Percentiles rank a stretch among this genome's conserved stretches.
These are phyloP conservation scores for Gambusia yucatana DNA, from an alignment of 2,797 vertebrate species.

Conservation along the genomic window DNA sequence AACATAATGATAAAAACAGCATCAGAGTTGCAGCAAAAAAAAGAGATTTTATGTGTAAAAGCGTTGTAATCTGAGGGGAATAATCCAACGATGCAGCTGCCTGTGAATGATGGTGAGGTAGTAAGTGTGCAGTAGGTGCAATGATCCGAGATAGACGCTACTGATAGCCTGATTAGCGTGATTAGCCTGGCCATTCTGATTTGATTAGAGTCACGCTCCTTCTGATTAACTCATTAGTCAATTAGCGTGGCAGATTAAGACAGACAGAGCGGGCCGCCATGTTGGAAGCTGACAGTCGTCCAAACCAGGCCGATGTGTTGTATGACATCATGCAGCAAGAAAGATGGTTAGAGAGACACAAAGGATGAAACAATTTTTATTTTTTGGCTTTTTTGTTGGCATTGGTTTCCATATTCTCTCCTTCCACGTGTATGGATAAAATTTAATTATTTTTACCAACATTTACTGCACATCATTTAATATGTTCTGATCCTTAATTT, in stretches of 20 bases:
- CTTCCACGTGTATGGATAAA: background rate
- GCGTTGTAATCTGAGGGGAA: constrained; percentile 7
- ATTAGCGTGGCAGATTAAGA: constrained; percentile 45
- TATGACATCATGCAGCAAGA: background rate
- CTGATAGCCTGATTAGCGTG: constrained; percentile 51
- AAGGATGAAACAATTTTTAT: background rate
- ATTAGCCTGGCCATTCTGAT: constrained; percentile 52
- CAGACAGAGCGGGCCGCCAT: constrained; percentile 13
- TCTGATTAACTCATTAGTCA: constrained; percentile 58
- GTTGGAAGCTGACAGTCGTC: background rate
- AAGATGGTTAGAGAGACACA: background rate
- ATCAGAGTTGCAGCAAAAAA: background rate
- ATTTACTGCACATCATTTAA: constrained; percentile 10
- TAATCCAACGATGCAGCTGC: constrained; percentile 11
- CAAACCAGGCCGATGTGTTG: background rate
- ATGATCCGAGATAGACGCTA: constrained; percentile 35
- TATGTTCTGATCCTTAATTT: constrained; percentile 23
- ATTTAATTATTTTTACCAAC: constrained; percentile 11
- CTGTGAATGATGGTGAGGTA: constrained; percentile 7
- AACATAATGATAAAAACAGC: background rate
- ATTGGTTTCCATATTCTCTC: background rate
- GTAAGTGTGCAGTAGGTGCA: constrained; percentile 5
- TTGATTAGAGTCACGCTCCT: constrained; percentile 51
- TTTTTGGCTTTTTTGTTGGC: background rate
- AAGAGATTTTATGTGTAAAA: constrained; percentile 1